Conservation (phyloP, 1,140 invertebrate genomes). For the Galleria mellonella region DNA sequence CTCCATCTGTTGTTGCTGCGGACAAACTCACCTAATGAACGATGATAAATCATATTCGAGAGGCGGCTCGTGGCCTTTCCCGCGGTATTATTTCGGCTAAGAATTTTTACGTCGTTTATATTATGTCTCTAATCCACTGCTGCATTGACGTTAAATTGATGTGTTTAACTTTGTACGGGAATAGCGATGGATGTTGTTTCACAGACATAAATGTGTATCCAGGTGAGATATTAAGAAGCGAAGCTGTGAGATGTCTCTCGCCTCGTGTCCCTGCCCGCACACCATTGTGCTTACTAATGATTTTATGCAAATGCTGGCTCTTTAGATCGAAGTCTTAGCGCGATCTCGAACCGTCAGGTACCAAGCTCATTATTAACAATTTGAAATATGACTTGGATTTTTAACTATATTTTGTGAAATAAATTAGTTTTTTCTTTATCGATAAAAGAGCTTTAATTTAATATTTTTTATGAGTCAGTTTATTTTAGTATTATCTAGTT, state of each 20-base stretch:
- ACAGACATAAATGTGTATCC: conserved; percentile 9
- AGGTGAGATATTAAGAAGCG: conserved; percentile 40
- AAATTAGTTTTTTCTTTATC: conserved; percentile 61
- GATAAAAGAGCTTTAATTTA: conserved; percentile 12
- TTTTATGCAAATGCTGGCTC: conserved; percentile 73
- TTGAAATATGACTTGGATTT: conserved; percentile 70
- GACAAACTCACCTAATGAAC: conserved; percentile 74
- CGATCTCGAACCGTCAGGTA: conserved; percentile 71
- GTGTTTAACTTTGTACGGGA: not conserved
- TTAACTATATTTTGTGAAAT: conserved; percentile 44
- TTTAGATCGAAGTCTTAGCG: conserved; percentile 73
- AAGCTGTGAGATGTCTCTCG: conserved; percentile 59
- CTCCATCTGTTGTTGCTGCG: conserved; percentile 72
- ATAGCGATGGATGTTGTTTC: conserved; percentile 24
- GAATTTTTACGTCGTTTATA: conserved; percentile 15
- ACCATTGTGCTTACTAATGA: conserved; percentile 74
- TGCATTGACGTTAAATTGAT: conserved; percentile 4
- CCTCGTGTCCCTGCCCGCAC: conserved; percentile 63
- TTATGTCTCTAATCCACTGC: conserved; percentile 24
- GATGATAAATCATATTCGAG: conserved; percentile 74
- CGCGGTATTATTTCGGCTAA: conserved; percentile 39
- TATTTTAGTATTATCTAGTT: too few species aligned
- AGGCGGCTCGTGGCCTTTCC: conserved; percentile 53
- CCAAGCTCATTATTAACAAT: conserved; percentile 70
- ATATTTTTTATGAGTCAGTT: too few species aligned